A percentile compares a stretch with the other conserved stretches of the same genome.
Conservation (phyloP, 1,140 invertebrate genomes). For the Ephestia elutella region DNA sequence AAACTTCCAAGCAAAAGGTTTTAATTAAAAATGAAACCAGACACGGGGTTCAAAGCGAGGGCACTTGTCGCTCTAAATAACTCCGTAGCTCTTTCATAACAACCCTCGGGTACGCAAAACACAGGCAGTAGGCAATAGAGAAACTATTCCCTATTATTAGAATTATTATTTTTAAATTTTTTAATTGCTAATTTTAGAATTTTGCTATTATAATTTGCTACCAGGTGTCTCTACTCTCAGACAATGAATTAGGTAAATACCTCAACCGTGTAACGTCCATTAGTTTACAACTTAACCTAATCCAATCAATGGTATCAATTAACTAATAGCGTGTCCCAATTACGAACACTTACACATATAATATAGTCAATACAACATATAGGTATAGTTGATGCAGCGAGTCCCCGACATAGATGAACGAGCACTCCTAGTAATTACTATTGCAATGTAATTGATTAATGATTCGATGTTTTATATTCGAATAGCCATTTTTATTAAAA, state of each 20-base stretch:
- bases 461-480: not conserved
- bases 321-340: not conserved
- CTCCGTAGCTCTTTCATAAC: not conserved
- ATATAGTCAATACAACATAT: not conserved
- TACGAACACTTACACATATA: not conserved
- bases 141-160: no score
- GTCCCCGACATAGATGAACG: not conserved
- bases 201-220: not conserved
- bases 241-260: not conserved
- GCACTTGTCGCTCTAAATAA: constrained; percentile 2
- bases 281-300: not conserved
- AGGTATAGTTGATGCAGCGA: not conserved
- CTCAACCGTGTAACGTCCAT: not conserved
- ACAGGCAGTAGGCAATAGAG: not conserved
- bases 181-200: no score
- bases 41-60: not conserved
- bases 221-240: not conserved
- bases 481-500: not conserved
- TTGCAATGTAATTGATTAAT: not conserved
- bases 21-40: constrained; percentile 4
- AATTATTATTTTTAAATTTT: no score
- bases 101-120: not conserved
- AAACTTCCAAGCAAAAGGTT: constrained; percentile 2
- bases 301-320: not conserved
- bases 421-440: not conserved